phyloP scores from a whole-genome alignment of 2,113 vertebrate species.

The Chloropsis cyanopogon region DNA sequence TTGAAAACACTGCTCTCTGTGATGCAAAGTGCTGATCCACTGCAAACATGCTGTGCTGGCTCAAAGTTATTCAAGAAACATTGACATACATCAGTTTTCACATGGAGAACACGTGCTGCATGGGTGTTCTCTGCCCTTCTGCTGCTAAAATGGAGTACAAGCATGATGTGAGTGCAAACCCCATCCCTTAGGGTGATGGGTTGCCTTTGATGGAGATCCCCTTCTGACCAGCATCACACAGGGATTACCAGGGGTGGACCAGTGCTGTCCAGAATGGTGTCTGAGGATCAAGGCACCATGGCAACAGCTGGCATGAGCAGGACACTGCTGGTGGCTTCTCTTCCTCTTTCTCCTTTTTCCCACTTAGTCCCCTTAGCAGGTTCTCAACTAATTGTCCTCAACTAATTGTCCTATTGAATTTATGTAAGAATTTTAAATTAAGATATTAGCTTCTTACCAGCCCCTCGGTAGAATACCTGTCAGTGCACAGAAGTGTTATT shows the following conservation, averaged over 20 bases:
- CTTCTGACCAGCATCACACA: neutral
- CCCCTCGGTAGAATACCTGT: neutral
- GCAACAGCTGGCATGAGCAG: neutral
- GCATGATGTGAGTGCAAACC: neutral
- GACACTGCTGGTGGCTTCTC: neutral
- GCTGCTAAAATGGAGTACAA: neutral
- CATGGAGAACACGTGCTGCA: neutral
- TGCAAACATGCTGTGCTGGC: neutral
- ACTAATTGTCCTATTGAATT: neutral
- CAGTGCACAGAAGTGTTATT: neutral
- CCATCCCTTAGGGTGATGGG: rapidly evolving
- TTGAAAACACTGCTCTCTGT: rapidly evolving
- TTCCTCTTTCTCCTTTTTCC: neutral
- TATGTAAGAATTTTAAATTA: neutral
- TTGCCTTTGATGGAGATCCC: neutral
- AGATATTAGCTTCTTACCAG: neutral
- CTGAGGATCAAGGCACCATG: neutral
- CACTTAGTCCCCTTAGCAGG: neutral
- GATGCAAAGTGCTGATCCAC: neutral
- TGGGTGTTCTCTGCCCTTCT: neutral
- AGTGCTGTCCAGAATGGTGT: neutral
- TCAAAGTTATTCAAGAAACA: neutral
- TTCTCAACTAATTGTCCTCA: neutral
- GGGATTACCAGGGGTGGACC: neutral
- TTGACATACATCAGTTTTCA: neutral